phyloP scores from a whole-genome alignment of 1,140 invertebrate species.

The Drosophila lini region DNA sequence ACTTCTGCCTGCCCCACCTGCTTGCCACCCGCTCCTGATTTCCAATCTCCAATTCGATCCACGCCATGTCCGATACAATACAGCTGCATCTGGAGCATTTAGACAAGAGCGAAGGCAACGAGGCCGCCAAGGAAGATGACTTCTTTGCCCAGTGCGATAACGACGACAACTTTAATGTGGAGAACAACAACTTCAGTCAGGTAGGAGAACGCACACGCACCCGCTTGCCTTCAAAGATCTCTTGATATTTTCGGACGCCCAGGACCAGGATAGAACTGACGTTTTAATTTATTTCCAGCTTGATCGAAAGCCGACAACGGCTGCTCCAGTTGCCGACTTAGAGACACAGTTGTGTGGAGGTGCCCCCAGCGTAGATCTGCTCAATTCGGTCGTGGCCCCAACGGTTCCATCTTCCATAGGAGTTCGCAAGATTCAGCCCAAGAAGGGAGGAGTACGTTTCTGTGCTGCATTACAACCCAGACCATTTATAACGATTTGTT shows the following conservation, averaged over 20 bases:
- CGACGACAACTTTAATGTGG: slow-evolving; percentile 59
- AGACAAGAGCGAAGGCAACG: slow-evolving; percentile 84
- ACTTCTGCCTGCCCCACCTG: slow-evolving; percentile 31
- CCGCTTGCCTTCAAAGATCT: slow-evolving; percentile 12
- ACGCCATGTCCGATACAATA: slow-evolving; percentile 4
- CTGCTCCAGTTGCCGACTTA: slow-evolving; percentile 22
- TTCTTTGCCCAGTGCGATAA: slow-evolving; percentile 92
- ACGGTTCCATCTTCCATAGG: slow-evolving; percentile 86
- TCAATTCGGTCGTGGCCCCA: slow-evolving; percentile 64
- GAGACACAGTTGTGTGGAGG: slow-evolving; percentile 56
- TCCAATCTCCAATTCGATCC: background rate
- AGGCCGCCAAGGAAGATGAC: slow-evolving; percentile 88
- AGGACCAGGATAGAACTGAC: slow-evolving; percentile 1
- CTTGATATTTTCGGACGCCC: background rate
- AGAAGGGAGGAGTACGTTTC: slow-evolving; percentile 87
- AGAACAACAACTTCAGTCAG: slow-evolving; percentile 69
- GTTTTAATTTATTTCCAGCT: slow-evolving; percentile 28
- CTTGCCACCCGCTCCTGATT: background rate
- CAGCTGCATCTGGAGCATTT: slow-evolving; percentile 88
- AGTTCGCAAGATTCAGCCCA: slow-evolving; percentile 87
- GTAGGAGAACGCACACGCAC: slow-evolving; percentile 33
- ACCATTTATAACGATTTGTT: background rate
- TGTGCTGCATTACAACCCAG: too few species aligned
- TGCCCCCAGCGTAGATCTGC: slow-evolving; percentile 84
- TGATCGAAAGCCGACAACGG: slow-evolving; percentile 52